Conservation (phyloP, 2,113 vertebrate genomes). For the Labrus mixtus region DNA sequence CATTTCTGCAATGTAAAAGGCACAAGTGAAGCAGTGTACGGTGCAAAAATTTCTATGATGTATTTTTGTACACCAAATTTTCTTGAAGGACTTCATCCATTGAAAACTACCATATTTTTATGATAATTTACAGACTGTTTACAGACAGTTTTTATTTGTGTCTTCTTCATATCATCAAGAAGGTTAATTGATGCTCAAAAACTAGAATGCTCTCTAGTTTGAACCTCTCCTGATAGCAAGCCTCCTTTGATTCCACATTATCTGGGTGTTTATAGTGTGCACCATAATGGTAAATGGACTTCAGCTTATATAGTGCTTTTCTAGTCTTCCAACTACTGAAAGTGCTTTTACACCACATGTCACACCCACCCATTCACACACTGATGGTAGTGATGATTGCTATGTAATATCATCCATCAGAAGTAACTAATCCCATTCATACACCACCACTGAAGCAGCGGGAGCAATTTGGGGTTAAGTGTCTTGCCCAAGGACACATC, state of each 20-base stretch:
- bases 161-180: background rate
- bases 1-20: slow-evolving; percentile 10
- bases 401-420: too few relatives aligned
- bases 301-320: too few relatives aligned
- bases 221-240: background rate
- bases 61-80: background rate
- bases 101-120: background rate
- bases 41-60: background rate
- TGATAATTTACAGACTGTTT: background rate
- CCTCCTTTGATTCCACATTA: background rate
- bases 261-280: slow-evolving; percentile 6
- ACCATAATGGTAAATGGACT: too few relatives aligned
- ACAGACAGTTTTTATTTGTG: background rate
- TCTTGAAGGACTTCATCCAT: background rate
- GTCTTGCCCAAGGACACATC: too few relatives aligned
- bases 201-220: background rate
- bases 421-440: too few relatives aligned
- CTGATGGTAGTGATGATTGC: too few relatives aligned
- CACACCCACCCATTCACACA: too few relatives aligned
- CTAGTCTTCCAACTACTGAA: too few relatives aligned
- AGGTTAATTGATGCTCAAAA: slow-evolving; percentile 2
- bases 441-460: too few relatives aligned
- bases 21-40: background rate
- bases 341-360: too few relatives aligned
- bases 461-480: too few relatives aligned